phyloP scores from a whole-genome alignment of 2,797 vertebrate genomes.

The Microtus obscurus region DNA sequence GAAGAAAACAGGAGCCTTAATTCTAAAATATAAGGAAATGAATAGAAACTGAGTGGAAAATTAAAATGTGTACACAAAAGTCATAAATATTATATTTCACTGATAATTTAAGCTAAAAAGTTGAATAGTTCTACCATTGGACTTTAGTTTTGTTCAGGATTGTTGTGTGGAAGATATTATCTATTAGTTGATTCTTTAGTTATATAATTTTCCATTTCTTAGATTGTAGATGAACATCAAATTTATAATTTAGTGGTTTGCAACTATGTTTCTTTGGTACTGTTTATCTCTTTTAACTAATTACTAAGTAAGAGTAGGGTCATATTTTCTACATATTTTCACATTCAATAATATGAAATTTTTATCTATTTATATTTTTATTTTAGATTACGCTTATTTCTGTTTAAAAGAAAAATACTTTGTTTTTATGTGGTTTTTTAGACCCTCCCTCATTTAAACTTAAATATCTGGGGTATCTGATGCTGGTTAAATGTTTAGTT shows the following conservation, averaged over 20 bases:
- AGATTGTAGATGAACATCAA: neutral
- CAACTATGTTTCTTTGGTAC: neutral
- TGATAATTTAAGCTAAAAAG: neutral
- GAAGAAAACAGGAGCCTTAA: neutral
- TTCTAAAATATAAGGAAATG: neutral
- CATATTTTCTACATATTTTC: neutral
- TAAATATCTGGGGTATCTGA: constrained; percentile 10
- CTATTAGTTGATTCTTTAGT: neutral
- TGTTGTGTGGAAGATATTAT: neutral
- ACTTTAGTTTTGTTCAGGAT: neutral
- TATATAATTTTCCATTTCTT: neutral
- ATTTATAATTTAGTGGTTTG: neutral
- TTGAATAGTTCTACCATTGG: neutral
- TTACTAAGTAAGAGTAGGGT: neutral
- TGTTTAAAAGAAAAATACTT: constrained; percentile 35
- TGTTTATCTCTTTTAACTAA: neutral
- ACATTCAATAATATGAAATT: constrained; percentile 4
- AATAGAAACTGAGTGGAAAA: neutral
- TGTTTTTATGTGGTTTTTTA: neutral
- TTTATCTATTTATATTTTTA: neutral
- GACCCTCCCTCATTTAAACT: neutral
- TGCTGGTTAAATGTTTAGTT: constrained; percentile 12
- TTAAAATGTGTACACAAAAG: neutral
- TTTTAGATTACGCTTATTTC: neutral
- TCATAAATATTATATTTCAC: neutral